Percentiles rank a stretch among this genome's conserved stretches.
phyloP scores from a whole-genome alignment of 2,888 invertebrate genomes.

The Catocala sponsa region DNA sequence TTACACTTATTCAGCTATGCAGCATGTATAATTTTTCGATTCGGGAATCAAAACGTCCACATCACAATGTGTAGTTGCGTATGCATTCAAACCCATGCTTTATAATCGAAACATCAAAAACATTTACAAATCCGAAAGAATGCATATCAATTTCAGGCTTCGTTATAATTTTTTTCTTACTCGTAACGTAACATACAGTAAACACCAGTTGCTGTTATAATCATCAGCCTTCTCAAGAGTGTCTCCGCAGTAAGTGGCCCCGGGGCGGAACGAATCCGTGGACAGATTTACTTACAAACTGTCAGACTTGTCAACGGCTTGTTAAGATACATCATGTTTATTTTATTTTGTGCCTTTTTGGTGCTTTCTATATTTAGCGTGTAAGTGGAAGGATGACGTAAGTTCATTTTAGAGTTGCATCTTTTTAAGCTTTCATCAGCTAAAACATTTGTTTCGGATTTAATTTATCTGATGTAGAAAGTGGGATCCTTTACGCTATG shows the following conservation, averaged over 20 bases:
- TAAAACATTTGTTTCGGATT: no score
- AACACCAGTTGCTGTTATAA: constrained; percentile 4
- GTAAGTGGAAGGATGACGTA: not conserved
- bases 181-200: not conserved
- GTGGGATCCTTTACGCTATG: no score
- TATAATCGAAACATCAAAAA: no score
- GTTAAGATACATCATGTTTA: constrained; percentile 37
- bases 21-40: no score
- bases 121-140: no score
- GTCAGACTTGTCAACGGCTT: constrained; percentile 47
- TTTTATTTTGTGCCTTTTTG: constrained; percentile 22
- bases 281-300: constrained; percentile 51
- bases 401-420: not conserved
- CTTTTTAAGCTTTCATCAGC: not conserved
- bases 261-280: constrained; percentile 36
- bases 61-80: no score
- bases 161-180: not conserved
- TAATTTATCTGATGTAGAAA: no score
- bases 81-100: no score
- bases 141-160: not conserved
- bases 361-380: constrained; percentile 4
- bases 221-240: constrained; percentile 16
- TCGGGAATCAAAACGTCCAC: no score
- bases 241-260: constrained; percentile 34
- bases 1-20: no score